These are phyloP conservation scores for Sternarchorhynchus goeldii DNA, from an alignment of 2,797 vertebrate genomes.

Conservation along the genomic window DNA sequence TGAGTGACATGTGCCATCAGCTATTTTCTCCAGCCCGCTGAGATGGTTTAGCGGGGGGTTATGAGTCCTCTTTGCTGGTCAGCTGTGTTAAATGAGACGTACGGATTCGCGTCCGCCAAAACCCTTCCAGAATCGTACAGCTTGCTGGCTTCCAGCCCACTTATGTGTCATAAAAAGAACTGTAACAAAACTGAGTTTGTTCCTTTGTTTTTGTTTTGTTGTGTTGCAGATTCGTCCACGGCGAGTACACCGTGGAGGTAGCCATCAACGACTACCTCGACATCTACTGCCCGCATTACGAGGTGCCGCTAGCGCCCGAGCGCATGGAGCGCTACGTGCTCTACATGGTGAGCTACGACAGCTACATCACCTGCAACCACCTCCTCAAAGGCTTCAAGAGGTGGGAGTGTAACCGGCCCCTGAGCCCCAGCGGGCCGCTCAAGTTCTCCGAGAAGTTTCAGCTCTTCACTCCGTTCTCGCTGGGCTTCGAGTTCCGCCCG, in stretches of 20 bases:
- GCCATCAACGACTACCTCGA: conserved; percentile 97
- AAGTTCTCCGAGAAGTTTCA: conserved; percentile 98
- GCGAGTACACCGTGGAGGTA: conserved; percentile 92
- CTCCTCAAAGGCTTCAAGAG: conserved; percentile 90
- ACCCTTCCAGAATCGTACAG: conserved; percentile 10
- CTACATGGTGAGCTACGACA: conserved; percentile 94
- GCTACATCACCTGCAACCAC: conserved; percentile 89
- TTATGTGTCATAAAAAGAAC: background rate
- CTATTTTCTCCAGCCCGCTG: conserved; percentile 37
- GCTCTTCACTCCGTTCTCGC: conserved; percentile 95
- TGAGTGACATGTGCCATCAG: conserved; percentile 52
- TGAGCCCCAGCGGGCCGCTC: conserved; percentile 85
- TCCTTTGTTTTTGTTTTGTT: conserved; percentile 13
- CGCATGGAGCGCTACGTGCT: conserved; percentile 88
- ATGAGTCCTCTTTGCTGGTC: conserved; percentile 22
- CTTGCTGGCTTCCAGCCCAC: background rate
- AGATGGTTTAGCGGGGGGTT: conserved; percentile 31
- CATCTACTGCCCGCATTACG: conserved; percentile 95
- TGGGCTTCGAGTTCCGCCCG: conserved; percentile 94
- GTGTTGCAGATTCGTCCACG: conserved; percentile 76
- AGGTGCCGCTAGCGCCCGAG: conserved; percentile 75
- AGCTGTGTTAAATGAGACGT: conserved; percentile 29
- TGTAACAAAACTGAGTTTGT: background rate
- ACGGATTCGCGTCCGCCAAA: conserved; percentile 12
- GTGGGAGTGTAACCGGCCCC: conserved; percentile 94